Evolutionary conservation across 2,888 invertebrate genomes (phyloP), one percentile per base, ranked within the genome.

Genomic region (Disparrhopalites patrizii): DNA sequence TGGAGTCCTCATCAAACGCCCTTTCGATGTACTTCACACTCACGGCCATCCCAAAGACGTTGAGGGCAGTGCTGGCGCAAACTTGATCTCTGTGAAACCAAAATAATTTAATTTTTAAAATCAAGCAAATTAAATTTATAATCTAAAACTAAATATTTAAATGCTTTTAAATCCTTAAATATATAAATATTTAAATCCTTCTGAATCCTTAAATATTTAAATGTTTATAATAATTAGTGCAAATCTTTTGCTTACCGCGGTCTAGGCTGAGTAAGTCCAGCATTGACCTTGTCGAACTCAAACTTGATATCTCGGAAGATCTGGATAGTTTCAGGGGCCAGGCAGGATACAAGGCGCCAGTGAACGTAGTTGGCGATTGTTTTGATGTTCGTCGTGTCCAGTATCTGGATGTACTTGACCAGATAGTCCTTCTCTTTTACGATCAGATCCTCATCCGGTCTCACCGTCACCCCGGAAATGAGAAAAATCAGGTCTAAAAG

Each of bases 301-400:
- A 76, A 76, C 13, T 56, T 62, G n/a, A 72, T 68, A 47, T 72
- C 68, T 47, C 73, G 62, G 74, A 76, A 71, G n/a, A 56, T 64
- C 28, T 73, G 62, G 20, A 66, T 75, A 1, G 74, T 75, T 50
- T 72, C 70, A 1, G 65, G 38, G 1, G 62, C 64, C 15, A 76
- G 54, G n/a, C 62, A 62, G 13, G 69, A 61, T 7, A 70, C 70
- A 15, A 74, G 51, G 40, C 72, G 38, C 68, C 70, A 71, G 1
- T 67, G 52, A 23, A 70, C 36, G 58, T 74, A 74, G 52, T 74
- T 72, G 15, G 67, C 68, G 27, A 73, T n/a, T 0, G 67, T 66
- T 18, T 25, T 27, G 7, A 47, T 36, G 15, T 61, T 56, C 15
- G 60, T 58, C 0, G 1, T 27, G 0, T 57, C 60, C 36, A 73